A percentile compares a stretch with the other conserved stretches of the same genome.
These are phyloP conservation scores for Syngnathus rostellatus DNA, from an alignment of 2,797 vertebrate species.

Conservation along the genomic window DNA sequence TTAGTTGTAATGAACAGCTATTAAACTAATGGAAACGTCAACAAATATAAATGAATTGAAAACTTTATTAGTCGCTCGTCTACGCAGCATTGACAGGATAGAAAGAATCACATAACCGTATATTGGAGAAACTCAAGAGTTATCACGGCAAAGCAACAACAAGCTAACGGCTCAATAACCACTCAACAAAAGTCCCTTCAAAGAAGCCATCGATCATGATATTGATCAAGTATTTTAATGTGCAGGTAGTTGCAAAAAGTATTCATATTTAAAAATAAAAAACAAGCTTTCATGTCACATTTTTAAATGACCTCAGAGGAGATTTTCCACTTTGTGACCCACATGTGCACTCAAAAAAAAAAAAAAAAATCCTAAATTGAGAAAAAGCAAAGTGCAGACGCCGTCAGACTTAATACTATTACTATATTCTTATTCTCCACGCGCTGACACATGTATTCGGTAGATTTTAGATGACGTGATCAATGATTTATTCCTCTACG, in stretches of 20 bases:
- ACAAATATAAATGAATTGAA: background rate
- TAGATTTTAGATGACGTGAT: constrained; percentile 55
- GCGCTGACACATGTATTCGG: constrained; percentile 33
- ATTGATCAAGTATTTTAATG: background rate
- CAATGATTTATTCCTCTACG: constrained; percentile 53
- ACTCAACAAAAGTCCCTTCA: background rate
- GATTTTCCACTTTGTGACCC: background rate
- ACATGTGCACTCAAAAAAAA: constrained; percentile 1
- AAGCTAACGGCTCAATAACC: background rate
- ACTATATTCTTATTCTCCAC: constrained; percentile 43
- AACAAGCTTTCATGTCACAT: background rate
- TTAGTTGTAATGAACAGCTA: no score
- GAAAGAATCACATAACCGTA: no score
- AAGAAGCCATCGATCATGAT: constrained; percentile 1
- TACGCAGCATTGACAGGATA: background rate
- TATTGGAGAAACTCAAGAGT: background rate
- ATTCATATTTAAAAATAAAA: background rate
- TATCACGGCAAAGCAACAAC: background rate
- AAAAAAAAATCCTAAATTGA: no score
- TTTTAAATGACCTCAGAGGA: background rate
- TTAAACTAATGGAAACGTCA: background rate
- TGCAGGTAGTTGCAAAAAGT: background rate
- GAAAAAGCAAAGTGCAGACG: constrained; percentile 39
- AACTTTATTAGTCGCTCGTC: background rate
- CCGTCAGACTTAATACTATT: constrained; percentile 24